phyloP scores from a whole-genome alignment of 2,797 vertebrate species.

The Otolemur crassicaudatus region DNA sequence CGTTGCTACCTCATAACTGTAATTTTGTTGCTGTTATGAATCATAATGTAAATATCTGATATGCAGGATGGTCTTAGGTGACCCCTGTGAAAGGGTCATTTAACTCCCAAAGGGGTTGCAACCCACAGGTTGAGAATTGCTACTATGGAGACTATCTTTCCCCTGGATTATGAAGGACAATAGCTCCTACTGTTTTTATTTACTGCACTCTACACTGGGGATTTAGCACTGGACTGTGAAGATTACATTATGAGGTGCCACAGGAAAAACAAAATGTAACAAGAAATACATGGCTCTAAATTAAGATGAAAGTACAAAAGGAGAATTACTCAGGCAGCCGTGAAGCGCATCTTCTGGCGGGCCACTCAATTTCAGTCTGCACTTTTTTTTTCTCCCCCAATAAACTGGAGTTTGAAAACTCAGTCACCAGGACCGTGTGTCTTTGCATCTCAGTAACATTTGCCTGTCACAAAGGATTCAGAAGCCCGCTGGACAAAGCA shows the following conservation, averaged over 20 bases:
- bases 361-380: background rate
- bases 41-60: too few species aligned
- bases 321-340: background rate
- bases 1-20: too few species aligned
- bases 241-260: constrained; percentile 6
- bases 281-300: constrained; percentile 45
- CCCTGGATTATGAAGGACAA: constrained; percentile 39
- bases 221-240: background rate
- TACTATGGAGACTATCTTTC: background rate
- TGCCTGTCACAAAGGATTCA: constrained; percentile 53
- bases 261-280: background rate
- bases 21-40: too few species aligned
- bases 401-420: background rate
- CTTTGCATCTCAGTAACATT: constrained; percentile 28
- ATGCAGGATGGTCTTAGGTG: too few species aligned
- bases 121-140: too few species aligned
- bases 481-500: constrained; percentile 54
- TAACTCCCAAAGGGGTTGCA: too few species aligned
- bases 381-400: background rate
- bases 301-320: constrained; percentile 49
- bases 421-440: background rate
- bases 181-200: constrained; percentile 1
- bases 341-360: background rate
- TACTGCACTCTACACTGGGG: constrained; percentile 27
- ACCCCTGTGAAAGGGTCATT: too few species aligned